These are phyloP conservation scores for Scaptomyza montana DNA, from an alignment of 1,140 invertebrate genomes.

Conservation along the genomic window DNA sequence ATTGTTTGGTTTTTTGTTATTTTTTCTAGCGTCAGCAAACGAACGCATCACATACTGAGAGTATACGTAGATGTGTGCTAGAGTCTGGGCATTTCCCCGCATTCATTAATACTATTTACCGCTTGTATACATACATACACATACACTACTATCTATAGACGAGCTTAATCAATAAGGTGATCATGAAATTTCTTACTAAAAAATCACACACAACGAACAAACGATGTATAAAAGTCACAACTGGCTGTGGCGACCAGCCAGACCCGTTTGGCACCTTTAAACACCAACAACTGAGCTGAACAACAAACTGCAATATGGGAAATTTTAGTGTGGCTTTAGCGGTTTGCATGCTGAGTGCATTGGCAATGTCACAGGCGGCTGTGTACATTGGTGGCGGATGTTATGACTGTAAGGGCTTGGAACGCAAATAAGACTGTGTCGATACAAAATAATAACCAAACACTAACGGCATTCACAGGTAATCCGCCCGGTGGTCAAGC, in stretches of 20 bases:
- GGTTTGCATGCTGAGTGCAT: conserved; percentile 43
- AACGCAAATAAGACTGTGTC: neutral
- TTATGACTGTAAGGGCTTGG: conserved; percentile 66
- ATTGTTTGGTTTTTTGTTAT: conserved; percentile 11
- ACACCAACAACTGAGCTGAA: conserved; percentile 33
- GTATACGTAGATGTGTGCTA: conserved; percentile 10
- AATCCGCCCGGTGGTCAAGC: conserved; percentile 67
- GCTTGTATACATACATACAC: neutral
- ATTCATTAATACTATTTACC: conserved; percentile 52
- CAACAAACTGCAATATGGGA: conserved; percentile 36
- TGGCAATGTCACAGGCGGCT: conserved; percentile 58
- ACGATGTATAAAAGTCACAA: conserved; percentile 62
- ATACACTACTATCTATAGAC: conserved; percentile 9
- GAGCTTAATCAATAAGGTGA: conserved; percentile 29
- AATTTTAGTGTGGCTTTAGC: conserved; percentile 42
- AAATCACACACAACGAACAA: conserved; percentile 27
- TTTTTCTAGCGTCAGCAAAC: conserved; percentile 10
- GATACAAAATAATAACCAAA: conserved; percentile 12
- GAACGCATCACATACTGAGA: neutral
- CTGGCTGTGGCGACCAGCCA: conserved; percentile 38
- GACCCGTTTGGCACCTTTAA: conserved; percentile 51
- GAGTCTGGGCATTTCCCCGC: conserved; percentile 48
- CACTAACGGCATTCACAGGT: conserved; percentile 49
- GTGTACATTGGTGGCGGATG: conserved; percentile 71
- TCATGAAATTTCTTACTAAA: conserved; percentile 22